Evolutionary conservation across 2,113 vertebrate species (phyloP), one percentile per base, ranked within the genome.

Genomic region (Tetrao urogallus): DNA sequence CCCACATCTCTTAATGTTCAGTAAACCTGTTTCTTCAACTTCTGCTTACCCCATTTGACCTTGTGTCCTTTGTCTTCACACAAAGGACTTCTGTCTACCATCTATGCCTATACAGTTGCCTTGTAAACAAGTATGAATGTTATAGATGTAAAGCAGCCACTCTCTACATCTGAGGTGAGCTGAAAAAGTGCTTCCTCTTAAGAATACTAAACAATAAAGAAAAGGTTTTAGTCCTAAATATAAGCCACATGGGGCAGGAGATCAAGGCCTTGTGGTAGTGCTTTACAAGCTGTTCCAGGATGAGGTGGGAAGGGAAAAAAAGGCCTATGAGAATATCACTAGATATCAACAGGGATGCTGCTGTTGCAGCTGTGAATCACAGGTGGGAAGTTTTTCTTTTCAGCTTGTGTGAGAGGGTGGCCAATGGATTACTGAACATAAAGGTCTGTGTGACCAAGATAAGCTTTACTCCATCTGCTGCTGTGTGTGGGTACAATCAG

Each of bases 231-330:
- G 27, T 45, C 54, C 48, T 71, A 50, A 81, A 86, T 5, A 38
- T 50, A 90, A 43, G 48, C 36, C 90, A 80, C 79, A 20, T 73
- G 67, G 56, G 67, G 67, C 75, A 95, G 50, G 66, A 87, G 71
- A 58, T 89, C 43, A 91, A 50, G 17, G 28, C 52, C 87, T 82
- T 82, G 25, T 43, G 38, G 8, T 43, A 71, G 38, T 13, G 11
- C 71, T 81, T 40, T 8, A 74, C 28, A 52, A 28, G 28, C 57
- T 93, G 2, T 25, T 8, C 65, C 13, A 42, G 22, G 32, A 52
- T 75, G 61, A 70, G 47, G 52, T 81, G 77, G 71, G 57, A 88
- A 77, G 71, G 34, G 47, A 74, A 32, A 56, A 54, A 88, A 48
- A 66, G 20, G 45, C n/a, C 34, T 67, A 42, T 67, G 57, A 90